Conservation (phyloP, 1,140 invertebrate genomes). For the Saccostrea glomerata region DNA sequence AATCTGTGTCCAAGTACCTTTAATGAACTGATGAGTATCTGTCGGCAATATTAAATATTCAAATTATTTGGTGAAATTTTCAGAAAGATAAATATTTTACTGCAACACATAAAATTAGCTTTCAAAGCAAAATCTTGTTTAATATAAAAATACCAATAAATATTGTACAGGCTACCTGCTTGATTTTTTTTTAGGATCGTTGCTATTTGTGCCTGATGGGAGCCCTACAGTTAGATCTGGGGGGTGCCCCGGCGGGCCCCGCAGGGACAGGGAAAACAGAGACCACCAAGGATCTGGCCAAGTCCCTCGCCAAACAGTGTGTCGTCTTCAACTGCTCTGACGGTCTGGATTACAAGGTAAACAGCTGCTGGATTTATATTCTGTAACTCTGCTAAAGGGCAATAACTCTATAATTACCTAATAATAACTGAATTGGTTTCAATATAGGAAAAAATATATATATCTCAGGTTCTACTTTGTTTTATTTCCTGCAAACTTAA, state of each 20-base stretch:
- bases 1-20: too few species aligned
- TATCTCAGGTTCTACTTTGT: too few species aligned
- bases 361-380: conserved; percentile 75
- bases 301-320: conserved; percentile 91
- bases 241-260: conserved; percentile 80
- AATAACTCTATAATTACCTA: too few species aligned
- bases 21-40: too few species aligned
- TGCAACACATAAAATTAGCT: too few species aligned
- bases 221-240: conserved; percentile 90
- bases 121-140: background rate
- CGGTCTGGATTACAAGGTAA: conserved; percentile 91
- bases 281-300: conserved; percentile 90
- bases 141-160: background rate
- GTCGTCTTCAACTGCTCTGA: conserved; percentile 96
- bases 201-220: conserved; percentile 89
- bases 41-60: too few species aligned
- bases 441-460: too few species aligned
- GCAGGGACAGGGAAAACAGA: conserved; percentile 80
- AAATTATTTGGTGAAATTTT: too few species aligned
- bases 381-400: too few species aligned
- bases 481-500: too few species aligned
- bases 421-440: too few species aligned
- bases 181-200: conserved; percentile 69
- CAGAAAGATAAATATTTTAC: too few species aligned
- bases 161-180: background rate